These are phyloP conservation scores for Drosophila bocqueti DNA, from an alignment of 1,140 invertebrate genomes.

Conservation along the genomic window DNA sequence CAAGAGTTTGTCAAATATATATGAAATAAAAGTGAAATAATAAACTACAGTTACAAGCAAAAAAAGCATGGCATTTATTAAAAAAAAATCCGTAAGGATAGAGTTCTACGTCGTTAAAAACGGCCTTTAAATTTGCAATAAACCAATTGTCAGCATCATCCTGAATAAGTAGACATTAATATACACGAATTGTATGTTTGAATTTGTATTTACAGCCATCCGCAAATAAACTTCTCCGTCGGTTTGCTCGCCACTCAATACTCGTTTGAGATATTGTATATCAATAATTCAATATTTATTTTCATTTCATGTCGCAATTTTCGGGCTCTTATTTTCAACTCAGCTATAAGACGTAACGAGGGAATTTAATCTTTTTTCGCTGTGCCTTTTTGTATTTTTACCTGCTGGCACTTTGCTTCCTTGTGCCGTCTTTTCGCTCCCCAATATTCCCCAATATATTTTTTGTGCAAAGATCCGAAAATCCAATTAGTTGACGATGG, in stretches of 20 bases:
- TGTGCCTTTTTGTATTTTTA: conserved; percentile 40
- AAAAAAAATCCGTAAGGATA: neutral
- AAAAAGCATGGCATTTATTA: neutral
- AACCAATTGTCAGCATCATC: conserved; percentile 66
- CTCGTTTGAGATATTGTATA: conserved; percentile 69
- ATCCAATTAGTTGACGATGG: conserved; percentile 76
- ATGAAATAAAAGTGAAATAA: neutral
- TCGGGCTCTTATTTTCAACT: conserved; percentile 62
- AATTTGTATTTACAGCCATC: conserved; percentile 28
- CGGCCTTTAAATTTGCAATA: conserved; percentile 40
- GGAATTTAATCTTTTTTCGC: conserved; percentile 79
- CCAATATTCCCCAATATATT: conserved; percentile 31
- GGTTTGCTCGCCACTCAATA: conserved; percentile 23
- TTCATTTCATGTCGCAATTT: conserved; percentile 61
- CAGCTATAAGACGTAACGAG: conserved; percentile 68
- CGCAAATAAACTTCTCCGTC: conserved; percentile 26
- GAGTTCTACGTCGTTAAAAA: neutral
- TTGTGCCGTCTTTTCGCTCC: conserved; percentile 6
- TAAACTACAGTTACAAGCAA: neutral
- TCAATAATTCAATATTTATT: conserved; percentile 83
- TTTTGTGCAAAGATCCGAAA: conserved; percentile 61
- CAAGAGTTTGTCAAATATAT: conserved; percentile 3
- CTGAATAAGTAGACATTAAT: conserved; percentile 62
- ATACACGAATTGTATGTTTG: conserved; percentile 25
- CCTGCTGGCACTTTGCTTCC: conserved; percentile 59